Evolutionary conservation across 2,797 vertebrate species (phyloP).

Genomic region (Sphenodon punctatus): DNA sequence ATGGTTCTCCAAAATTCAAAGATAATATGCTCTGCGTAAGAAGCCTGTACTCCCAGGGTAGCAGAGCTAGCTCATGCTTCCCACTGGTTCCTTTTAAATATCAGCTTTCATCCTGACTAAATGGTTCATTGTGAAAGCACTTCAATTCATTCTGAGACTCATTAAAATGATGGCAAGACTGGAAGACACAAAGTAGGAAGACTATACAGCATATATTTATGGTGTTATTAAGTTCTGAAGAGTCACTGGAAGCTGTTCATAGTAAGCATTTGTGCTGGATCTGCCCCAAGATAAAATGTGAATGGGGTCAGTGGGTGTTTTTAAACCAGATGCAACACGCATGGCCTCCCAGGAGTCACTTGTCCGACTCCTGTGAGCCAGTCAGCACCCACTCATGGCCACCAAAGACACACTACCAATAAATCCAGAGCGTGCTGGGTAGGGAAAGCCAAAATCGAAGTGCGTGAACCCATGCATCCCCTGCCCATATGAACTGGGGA

Average conservation of each 20-base stretch:
- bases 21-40: neutral
- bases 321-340: no score
- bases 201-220: neutral
- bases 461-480: no score
- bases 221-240: neutral
- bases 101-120: neutral
- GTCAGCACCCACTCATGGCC: no score
- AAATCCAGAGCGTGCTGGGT: no score
- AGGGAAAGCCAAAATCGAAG: no score
- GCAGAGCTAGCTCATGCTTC: neutral
- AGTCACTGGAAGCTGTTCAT: neutral
- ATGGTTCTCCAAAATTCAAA: conserved; percentile 5
- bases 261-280: neutral
- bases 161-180: neutral
- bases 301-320: no score
- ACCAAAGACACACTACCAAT: no score
- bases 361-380: no score
- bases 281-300: no score
- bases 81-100: conserved; percentile 7
- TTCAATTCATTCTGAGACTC: neutral
- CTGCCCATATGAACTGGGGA: no score
- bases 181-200: neutral
- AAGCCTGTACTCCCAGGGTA: conserved; percentile 6
- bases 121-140: neutral
- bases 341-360: no score